These are phyloP conservation scores for Diadophis punctatus DNA, from an alignment of 2,113 vertebrate species.

Conservation along the genomic window DNA sequence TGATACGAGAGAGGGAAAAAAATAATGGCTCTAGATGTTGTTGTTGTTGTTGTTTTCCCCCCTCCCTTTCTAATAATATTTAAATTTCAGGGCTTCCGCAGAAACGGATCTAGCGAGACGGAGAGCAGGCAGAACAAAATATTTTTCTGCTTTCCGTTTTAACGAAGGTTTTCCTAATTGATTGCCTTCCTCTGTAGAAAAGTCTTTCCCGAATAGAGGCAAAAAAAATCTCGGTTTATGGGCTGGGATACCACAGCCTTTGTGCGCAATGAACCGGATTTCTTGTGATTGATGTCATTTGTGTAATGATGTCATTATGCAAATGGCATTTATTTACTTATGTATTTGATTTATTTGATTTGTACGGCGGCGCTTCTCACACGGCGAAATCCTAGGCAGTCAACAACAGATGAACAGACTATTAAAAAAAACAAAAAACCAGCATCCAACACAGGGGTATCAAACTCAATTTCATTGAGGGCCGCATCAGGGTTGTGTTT, in stretches of 20 bases:
- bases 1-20: neutral
- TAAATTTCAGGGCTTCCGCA: neutral
- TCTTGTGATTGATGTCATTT: neutral
- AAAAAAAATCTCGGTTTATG: neutral
- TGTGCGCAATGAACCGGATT: neutral
- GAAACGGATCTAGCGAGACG: neutral
- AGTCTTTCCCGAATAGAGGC: neutral
- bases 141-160: neutral
- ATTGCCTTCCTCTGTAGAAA: neutral
- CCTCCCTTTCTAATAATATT: neutral
- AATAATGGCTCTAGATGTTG: neutral
- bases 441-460: neutral
- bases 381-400: neutral
- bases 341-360: neutral
- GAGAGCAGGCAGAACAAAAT: neutral
- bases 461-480: too few species aligned
- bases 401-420: neutral
- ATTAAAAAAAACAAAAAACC: neutral
- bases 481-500: too few species aligned
- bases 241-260: neutral
- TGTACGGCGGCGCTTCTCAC: neutral
- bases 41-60: neutral
- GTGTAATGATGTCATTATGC: neutral
- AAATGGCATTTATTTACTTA: neutral
- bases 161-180: neutral